A percentile compares a stretch with the other conserved stretches of the same genome.
Evolutionary conservation across 1,140 invertebrate genomes (phyloP).

Genomic region (Homarus americanus): DNA sequence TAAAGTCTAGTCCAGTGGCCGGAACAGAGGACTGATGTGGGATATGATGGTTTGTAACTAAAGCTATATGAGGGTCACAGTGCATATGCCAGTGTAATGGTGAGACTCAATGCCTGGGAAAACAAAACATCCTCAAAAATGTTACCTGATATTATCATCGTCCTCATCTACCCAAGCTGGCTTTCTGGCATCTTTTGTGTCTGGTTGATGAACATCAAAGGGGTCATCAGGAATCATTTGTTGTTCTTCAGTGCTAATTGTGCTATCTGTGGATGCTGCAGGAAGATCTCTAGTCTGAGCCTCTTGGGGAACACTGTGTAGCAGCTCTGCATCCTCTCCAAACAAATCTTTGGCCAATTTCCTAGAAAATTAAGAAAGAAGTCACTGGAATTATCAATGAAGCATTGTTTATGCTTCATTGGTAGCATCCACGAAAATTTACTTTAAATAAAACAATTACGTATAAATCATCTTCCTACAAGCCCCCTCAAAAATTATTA

Average conservation of each 20-base stretch:
- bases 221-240: constrained; percentile 14
- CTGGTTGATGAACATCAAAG: constrained; percentile 5
- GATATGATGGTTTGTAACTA: too few species aligned
- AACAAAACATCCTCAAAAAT: background rate
- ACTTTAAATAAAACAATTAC: too few species aligned
- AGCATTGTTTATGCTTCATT: too few species aligned
- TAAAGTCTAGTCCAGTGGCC: too few species aligned
- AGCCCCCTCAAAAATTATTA: too few species aligned
- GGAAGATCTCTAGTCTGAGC: background rate
- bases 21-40: too few species aligned
- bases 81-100: too few species aligned
- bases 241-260: background rate
- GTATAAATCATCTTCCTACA: too few species aligned
- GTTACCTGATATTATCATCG: background rate
- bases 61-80: too few species aligned
- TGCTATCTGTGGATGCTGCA: background rate
- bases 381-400: background rate
- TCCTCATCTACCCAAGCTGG: constrained; percentile 4
- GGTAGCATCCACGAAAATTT: too few species aligned
- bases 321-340: background rate
- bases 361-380: background rate
- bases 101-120: too few species aligned
- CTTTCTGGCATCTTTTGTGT: background rate
- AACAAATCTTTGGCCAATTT: background rate
- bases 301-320: background rate